Evolutionary conservation across 2,797 vertebrate genomes (phyloP).

Genomic region (Sebastes glaucus): DNA sequence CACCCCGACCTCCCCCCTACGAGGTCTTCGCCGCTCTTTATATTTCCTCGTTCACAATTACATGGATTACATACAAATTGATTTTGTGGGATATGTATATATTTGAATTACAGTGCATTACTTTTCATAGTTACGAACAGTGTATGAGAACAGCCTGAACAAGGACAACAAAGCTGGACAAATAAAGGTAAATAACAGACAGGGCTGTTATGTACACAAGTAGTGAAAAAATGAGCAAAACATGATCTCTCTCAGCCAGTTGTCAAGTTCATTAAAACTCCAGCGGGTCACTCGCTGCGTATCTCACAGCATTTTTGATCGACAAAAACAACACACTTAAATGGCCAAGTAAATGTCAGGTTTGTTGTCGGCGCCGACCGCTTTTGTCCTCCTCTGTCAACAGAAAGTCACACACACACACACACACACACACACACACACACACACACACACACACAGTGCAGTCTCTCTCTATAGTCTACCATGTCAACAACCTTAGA

Average conservation of each 20-base stretch:
- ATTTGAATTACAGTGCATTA: no score
- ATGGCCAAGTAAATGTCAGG: conserved; percentile 35
- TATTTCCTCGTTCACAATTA: no score
- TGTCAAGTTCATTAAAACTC: conserved; percentile 21
- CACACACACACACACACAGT: background rate
- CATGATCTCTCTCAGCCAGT: background rate
- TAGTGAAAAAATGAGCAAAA: background rate
- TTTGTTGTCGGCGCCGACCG: conserved; percentile 9
- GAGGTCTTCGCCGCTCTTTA: no score
- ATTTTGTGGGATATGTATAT: no score
- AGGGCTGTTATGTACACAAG: background rate
- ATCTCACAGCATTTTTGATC: conserved; percentile 4
- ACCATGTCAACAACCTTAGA: conserved; percentile 30
- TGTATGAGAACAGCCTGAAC: background rate
- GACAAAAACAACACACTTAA: conserved; percentile 21
- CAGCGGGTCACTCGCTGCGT: background rate
- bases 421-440: background rate
- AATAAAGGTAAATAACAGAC: background rate
- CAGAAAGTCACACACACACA: background rate
- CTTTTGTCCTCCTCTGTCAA: conserved; percentile 20
- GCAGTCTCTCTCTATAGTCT: background rate
- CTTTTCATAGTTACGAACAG: no score
- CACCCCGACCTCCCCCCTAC: no score
- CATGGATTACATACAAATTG: no score
- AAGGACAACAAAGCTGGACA: background rate